These are phyloP conservation scores for Rhinopithecus roxellana DNA, from an alignment of 2,113 vertebrate genomes.

Conservation along the genomic window DNA sequence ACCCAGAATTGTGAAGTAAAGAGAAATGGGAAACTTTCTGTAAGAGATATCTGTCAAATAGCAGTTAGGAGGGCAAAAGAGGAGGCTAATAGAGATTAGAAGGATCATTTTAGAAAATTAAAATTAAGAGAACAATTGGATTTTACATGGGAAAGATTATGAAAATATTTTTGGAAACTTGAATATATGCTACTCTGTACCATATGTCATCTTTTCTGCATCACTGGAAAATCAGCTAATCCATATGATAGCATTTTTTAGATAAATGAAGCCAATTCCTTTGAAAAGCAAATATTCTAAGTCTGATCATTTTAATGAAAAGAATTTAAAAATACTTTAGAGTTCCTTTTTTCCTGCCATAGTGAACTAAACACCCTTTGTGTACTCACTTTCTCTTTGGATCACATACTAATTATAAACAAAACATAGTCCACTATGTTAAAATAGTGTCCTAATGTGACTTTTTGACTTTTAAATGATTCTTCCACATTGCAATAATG, in stretches of 20 bases:
- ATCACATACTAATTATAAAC: not conserved
- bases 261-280: not conserved
- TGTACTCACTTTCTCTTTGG: not conserved
- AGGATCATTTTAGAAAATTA: not conserved
- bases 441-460: not conserved
- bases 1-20: not conserved
- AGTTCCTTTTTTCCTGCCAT: not conserved
- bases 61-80: not conserved
- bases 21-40: not conserved
- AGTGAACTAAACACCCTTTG: not conserved
- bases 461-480: not conserved
- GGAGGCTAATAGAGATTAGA: not conserved
- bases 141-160: not conserved
- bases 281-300: not conserved
- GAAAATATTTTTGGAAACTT: not conserved
- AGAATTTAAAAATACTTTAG: not conserved
- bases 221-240: conserved; percentile 4
- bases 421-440: not conserved
- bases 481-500: not conserved
- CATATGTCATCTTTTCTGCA: not conserved
- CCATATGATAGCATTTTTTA: not conserved
- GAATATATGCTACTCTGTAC: not conserved
- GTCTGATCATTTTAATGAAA: conserved; percentile 18
- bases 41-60: not conserved
- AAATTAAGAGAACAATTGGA: not conserved